Base-by-base conservation (phyloP, 2,113 vertebrate genomes). In the Epinephelus moara region DNA sequence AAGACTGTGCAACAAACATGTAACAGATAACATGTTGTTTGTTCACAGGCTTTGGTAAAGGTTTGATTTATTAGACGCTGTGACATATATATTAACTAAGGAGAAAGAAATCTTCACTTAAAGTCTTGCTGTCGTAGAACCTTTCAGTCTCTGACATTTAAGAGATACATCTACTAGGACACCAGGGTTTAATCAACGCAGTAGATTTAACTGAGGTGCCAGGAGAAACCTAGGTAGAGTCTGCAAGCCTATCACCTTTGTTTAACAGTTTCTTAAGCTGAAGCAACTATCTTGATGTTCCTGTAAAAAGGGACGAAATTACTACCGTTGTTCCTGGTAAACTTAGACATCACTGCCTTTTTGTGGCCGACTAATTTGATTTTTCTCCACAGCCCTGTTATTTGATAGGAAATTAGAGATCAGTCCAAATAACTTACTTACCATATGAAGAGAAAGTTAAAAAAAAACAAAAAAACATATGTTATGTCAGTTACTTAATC, bases 111-210 rank as follows among this genome's bases (percentile, higher is more conserved):
- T 33, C 19, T 73, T 69, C 27, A 69, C 60, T 66, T 62, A 2
- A 70, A 60, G 56, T 23, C 61, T 57, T 17, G 57, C 74, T n/a
- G n/a, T 66, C 11, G 6, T 6, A 49, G 33, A 66, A 19, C 18
- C 37, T 50, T 72, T 63, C 30, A 23, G 15, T 50, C 63, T 64
- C 21, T 56, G 64, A 68, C 70, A 78, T 75, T 75, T 74, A 63
- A 74, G 23, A 50, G 14, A 62, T 9, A 56, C 42, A 63, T 75
- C 57, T 6, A 33, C 10, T 1, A 9, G 23, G 23, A 76, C 17
- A 59, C 19, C 17, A 1, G 23, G 52, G 15, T 75, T 81, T 81
- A 78, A 85, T 81, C 60, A 90, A 69, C 73, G 40, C 47, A 57
- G 70, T 70, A 9, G 49, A 33, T 89, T 60, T 33, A 33, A 70